These are phyloP conservation scores for Polymixis flavicincta DNA, from an alignment of 2,888 invertebrate species.

Conservation along the genomic window DNA sequence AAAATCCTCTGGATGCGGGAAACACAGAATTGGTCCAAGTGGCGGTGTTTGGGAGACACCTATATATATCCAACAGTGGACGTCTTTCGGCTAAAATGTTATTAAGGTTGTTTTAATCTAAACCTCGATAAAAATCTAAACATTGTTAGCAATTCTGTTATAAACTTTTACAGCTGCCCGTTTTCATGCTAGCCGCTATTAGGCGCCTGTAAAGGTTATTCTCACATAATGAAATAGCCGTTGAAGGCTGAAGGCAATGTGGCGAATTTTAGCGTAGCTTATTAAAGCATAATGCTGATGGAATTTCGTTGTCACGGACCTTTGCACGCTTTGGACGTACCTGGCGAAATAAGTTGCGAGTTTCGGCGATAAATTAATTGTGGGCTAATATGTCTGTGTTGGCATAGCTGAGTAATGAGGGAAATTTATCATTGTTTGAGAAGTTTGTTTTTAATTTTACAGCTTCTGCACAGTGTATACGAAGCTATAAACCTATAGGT, in stretches of 20 bases:
- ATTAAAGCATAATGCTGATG: slow-evolving; percentile 85
- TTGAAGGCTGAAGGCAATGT: slow-evolving; percentile 74
- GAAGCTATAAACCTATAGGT: background rate
- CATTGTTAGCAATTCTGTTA: slow-evolving; percentile 2
- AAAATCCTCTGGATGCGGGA: no score
- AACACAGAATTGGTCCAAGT: background rate
- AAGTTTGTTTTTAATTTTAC: slow-evolving; percentile 1
- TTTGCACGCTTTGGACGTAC: slow-evolving; percentile 60
- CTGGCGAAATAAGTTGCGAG: slow-evolving; percentile 49
- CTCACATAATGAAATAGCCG: slow-evolving; percentile 76
- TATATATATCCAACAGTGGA: background rate
- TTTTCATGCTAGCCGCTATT: slow-evolving; percentile 42
- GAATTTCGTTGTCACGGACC: slow-evolving; percentile 81
- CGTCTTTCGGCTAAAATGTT: background rate
- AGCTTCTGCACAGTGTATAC: background rate
- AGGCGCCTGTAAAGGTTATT: slow-evolving; percentile 67
- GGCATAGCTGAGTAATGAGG: slow-evolving; percentile 31
- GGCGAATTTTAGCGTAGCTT: slow-evolving; percentile 80
- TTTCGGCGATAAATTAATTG: slow-evolving; percentile 59
- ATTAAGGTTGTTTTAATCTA: background rate
- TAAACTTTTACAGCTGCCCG: slow-evolving; percentile 41
- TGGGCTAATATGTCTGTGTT: slow-evolving; percentile 43
- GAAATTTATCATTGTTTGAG: slow-evolving; percentile 33
- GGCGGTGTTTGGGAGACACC: background rate
- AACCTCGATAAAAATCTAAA: slow-evolving; percentile 5